Base-by-base conservation (phyloP, 2,888 invertebrate species). In the Drosophila rellima region DNA sequence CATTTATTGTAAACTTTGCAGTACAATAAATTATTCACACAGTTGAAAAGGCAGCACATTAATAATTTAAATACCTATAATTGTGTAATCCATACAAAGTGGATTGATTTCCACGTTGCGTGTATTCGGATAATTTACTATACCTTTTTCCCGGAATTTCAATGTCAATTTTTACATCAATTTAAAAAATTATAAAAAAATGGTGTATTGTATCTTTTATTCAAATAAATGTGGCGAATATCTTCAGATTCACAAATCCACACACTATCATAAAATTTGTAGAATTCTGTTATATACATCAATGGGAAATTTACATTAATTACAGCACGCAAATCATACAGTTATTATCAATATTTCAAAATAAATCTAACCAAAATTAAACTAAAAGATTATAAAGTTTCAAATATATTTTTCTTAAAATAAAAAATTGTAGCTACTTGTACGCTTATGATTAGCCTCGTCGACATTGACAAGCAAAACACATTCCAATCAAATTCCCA, bases 1-100 rank as follows among this genome's bases (percentile, higher is more conserved):
- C 29, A 55, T 57, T 57, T 39, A 45, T 47, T 70, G 57, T 56
- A 20, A 42, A 39, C 29, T 47, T 45, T 78, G 72, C 69, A 70
- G 37, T 67, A 26, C 51, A 54, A 60, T 72, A 54, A 72, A 69
- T 75, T 72, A 78, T 70, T 59, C 61, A 10, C n/a, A 60, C 15
- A 56, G 56, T 48, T 55, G 33, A 74, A 66, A 59, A 48, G 33
- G 55, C 54, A 26, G 18, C 47, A 40, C 31, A 51, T 45, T 62
- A 48, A 45, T 40, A 31, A 44, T 62, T 50, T 35, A 44, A 70
- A 74, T 65, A 47, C 8, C 33, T 17, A 15, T 50, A 52, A 61
- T 61, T 61, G 54, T 57, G 26, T 39, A 56, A 60, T 37, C 35
- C 5, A 33, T 17, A 42, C 52, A 23, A 35, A 52, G 18, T 54